Evolutionary conservation across 2,113 vertebrate species (phyloP).

Genomic region (Naja naja): DNA sequence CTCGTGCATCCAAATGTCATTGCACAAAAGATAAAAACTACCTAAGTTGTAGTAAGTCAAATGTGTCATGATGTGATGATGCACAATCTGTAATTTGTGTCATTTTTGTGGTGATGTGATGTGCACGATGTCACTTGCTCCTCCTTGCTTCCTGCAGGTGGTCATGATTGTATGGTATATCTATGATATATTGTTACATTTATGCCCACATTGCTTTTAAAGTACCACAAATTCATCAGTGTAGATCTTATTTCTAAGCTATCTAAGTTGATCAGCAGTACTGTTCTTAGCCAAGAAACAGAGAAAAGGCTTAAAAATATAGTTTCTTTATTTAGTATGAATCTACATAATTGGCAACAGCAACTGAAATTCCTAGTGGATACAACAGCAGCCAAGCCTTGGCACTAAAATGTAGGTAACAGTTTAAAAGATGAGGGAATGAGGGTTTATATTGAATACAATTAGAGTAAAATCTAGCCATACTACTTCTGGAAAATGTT

Average conservation of each 20-base stretch:
- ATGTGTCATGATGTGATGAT: not conserved
- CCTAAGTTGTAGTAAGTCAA: not conserved
- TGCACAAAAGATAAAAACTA: not conserved
- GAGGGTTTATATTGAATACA: conserved; percentile 27
- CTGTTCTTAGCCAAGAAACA: not conserved
- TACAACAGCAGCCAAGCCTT: not conserved
- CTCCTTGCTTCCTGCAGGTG: not conserved
- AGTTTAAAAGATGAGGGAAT: not conserved
- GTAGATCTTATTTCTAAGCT: not conserved
- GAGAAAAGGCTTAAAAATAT: not conserved
- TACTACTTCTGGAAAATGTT: conserved; percentile 34
- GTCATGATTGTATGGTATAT: not conserved
- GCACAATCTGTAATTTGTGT: not conserved
- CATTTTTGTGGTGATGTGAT: not conserved
- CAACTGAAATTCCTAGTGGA: not conserved
- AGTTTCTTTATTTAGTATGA: not conserved
- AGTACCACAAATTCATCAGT: not conserved
- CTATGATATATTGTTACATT: not conserved
- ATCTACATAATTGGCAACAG: not conserved
- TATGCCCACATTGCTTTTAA: not conserved
- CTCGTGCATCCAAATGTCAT: not conserved
- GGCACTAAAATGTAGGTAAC: not conserved
- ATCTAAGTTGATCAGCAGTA: not conserved
- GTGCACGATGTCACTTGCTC: not conserved
- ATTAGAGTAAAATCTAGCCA: conserved; percentile 3